Evolutionary conservation across 2,888 invertebrate species (phyloP).

Genomic region (Cheilosia variabilis): DNA sequence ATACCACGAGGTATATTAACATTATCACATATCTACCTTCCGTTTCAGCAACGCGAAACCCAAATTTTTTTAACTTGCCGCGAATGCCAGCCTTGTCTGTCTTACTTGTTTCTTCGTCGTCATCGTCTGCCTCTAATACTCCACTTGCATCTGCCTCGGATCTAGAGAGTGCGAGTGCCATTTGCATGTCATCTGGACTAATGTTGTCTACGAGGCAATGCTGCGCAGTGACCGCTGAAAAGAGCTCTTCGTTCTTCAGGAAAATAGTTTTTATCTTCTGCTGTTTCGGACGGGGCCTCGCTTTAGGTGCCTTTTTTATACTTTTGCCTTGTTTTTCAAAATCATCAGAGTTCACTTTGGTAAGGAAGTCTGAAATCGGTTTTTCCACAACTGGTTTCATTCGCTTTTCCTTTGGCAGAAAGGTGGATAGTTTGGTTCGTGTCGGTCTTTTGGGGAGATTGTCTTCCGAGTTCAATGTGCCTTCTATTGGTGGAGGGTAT

Average conservation of each 20-base stretch:
- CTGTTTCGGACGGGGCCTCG: slow-evolving; percentile 77
- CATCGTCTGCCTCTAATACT: slow-evolving; percentile 60
- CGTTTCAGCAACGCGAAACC: slow-evolving; percentile 84
- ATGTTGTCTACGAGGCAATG: slow-evolving; percentile 84
- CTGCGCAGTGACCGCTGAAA: slow-evolving; percentile 81
- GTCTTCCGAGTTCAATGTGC: background rate
- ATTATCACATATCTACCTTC: slow-evolving; percentile 76
- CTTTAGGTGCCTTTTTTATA: slow-evolving; percentile 46
- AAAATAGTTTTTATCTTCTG: slow-evolving; percentile 81
- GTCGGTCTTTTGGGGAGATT: slow-evolving; percentile 22
- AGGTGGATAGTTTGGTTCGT: slow-evolving; percentile 76
- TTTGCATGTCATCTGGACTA: slow-evolving; percentile 87
- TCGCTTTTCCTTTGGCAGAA: slow-evolving; percentile 68
- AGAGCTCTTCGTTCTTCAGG: slow-evolving; percentile 81
- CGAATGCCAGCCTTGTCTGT: slow-evolving; percentile 81
- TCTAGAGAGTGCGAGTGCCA: slow-evolving; percentile 88
- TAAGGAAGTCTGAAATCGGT: slow-evolving; percentile 1
- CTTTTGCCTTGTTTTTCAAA: slow-evolving; percentile 73
- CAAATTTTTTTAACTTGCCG: slow-evolving; percentile 86
- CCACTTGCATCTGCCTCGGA: slow-evolving; percentile 83
- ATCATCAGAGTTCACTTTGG: slow-evolving; percentile 59
- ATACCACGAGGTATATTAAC: background rate
- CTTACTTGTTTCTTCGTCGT: slow-evolving; percentile 76
- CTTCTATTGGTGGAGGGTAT: slow-evolving; percentile 27
- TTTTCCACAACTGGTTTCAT: slow-evolving; percentile 30